Conservation (phyloP, 2,888 invertebrate genomes). For the Drosophila cracens region DNA sequence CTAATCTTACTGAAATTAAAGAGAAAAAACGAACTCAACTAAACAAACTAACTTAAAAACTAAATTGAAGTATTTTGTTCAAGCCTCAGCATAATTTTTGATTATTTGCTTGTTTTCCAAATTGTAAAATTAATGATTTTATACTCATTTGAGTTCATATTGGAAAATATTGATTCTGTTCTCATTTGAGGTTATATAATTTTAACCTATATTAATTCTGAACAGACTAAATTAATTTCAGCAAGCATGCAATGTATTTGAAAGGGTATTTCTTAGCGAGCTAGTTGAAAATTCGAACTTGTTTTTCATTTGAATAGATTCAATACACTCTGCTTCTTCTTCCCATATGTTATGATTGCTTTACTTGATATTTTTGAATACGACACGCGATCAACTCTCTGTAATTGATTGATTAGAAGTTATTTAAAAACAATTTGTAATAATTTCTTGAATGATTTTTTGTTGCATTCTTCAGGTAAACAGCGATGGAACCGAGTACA, state of each 20-base stretch:
- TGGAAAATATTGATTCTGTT: background rate
- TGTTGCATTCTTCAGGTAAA: constrained; percentile 86
- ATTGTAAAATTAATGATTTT: background rate
- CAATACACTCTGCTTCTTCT: background rate
- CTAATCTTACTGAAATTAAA: background rate
- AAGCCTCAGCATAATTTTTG: background rate
- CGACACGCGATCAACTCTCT: background rate
- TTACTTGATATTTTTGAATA: background rate
- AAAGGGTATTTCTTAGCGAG: background rate
- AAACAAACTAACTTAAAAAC: too few relatives aligned
- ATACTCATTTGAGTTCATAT: background rate
- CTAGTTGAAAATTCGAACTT: background rate
- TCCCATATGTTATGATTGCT: background rate
- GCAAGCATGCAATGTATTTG: background rate
- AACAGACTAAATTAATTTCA: background rate
- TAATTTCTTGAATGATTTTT: background rate
- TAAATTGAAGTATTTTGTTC: too few relatives aligned
- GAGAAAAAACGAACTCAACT: too few relatives aligned
- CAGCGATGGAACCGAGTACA: constrained; percentile 92
- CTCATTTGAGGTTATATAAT: too few relatives aligned
- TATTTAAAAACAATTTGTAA: background rate
- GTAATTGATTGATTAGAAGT: background rate
- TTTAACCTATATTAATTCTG: background rate
- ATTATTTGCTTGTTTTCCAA: background rate
- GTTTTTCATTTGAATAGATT: background rate